These are phyloP conservation scores for Ageneiosus marmoratus DNA, from an alignment of 2,113 vertebrate genomes.

Conservation along the genomic window DNA sequence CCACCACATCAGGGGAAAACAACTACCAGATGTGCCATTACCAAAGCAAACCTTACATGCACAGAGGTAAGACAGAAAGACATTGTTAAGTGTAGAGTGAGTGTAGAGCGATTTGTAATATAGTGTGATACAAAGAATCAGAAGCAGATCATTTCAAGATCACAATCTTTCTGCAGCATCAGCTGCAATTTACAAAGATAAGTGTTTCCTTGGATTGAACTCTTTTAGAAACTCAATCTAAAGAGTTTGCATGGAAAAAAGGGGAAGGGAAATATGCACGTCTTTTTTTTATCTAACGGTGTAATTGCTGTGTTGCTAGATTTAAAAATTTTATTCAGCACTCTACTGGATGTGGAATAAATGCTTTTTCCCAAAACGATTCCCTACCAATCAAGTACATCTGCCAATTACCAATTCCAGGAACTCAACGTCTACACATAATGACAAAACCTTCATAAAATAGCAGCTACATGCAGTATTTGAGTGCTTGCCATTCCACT, in stretches of 20 bases:
- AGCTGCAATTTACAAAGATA: slow-evolving; percentile 3
- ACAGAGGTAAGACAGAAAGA: slow-evolving; percentile 46
- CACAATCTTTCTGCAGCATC: slow-evolving; percentile 16
- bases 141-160: slow-evolving; percentile 35
- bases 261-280: not conserved
- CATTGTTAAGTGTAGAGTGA: slow-evolving; percentile 47
- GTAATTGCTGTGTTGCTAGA: not conserved
- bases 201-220: slow-evolving; percentile 17
- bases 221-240: slow-evolving; percentile 2
- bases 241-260: not conserved
- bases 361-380: not conserved
- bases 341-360: not conserved
- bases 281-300: not conserved
- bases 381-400: not conserved
- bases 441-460: slow-evolving; percentile 5
- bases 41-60: slow-evolving; percentile 35
- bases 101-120: slow-evolving; percentile 37
- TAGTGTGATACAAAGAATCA: slow-evolving; percentile 31
- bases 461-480: slow-evolving; percentile 33
- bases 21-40: slow-evolving; percentile 55
- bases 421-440: slow-evolving; percentile 7
- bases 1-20: slow-evolving; percentile 54
- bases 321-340: not conserved
- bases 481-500: slow-evolving; percentile 58
- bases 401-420: slow-evolving; percentile 23